Base-by-base conservation (phyloP, 2,797 vertebrate genomes). In the Melanotaenia trifasciata region DNA sequence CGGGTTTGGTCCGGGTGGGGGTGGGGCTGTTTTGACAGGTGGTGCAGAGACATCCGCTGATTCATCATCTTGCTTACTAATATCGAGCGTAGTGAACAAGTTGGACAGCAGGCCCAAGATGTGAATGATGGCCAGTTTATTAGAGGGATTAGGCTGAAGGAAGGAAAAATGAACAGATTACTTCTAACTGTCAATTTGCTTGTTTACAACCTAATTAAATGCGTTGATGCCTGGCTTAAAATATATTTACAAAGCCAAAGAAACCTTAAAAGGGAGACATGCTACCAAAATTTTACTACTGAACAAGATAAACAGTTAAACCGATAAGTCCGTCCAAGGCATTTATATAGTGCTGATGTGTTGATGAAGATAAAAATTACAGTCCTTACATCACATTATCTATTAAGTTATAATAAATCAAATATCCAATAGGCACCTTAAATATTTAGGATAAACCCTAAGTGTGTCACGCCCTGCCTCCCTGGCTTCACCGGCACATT, bases 91-190 rank as follows among this genome's bases (percentile, higher is more conserved):
- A 33, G 98, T 99, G 89, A 99, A 99, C 77, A 99, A 95, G 88
- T 98, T 99, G 87, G 98, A 99, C 40, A 99, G 95, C 78, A 99
- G 94, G 30, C 98, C 98, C 90, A 99, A 86, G 81, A 99, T 99
- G 86, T 99, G 98, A 89, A 99, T 98, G 87, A 99, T 99, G 45
- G 98, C 97, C 92, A 99, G 86, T 70, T 98, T 99, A 90, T 99
- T 99, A 72, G 98, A 98, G 18, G 98, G 97, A 91, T 99, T 99
- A 22, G 98, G 98, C 98, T 99, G 90, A 53, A 58, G 68, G 9
- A 66, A 58, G 54, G 22, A 53, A n/a, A 43, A 18, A 72, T 2
- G 57, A 35, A 62, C 4, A 10, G 0, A 71, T 68, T 2, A 63
- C 45, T 33, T 40, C 14, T 33, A 69, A 28, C 45, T 70, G 7